These are phyloP conservation scores for Rhopilema esculentum DNA, from an alignment of 30 jellyfish, hydroid and myxozoan species.

Conservation along the genomic window DNA sequence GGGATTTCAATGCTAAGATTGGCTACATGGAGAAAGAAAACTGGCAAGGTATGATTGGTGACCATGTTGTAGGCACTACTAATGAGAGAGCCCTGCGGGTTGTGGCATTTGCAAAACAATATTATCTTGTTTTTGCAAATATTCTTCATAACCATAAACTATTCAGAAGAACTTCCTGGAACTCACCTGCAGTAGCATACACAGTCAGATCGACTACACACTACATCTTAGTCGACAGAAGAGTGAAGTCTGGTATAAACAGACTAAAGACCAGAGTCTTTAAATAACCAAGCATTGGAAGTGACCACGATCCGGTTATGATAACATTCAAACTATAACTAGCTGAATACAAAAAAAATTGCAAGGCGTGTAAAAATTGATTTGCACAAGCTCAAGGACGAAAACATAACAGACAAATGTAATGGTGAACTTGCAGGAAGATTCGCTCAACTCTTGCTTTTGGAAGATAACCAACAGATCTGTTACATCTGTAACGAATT, in stretches of 20 bases:
- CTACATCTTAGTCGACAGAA: slow-evolving; percentile 10
- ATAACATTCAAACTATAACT: slow-evolving; percentile 25
- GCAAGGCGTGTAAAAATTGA: slow-evolving; percentile 14
- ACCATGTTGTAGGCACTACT: slow-evolving; percentile 4
- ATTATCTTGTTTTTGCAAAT: background rate
- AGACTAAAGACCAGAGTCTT: slow-evolving; percentile 42
- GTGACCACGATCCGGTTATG: slow-evolving; percentile 53
- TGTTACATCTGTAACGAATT: no score
- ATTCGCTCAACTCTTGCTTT: slow-evolving; percentile 16
- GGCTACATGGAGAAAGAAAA: slow-evolving; percentile 30
- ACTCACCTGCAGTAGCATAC: slow-evolving; percentile 38
- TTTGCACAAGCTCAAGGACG: slow-evolving; percentile 34
- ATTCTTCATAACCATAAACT: slow-evolving; percentile 19
- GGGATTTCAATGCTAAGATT: slow-evolving; percentile 55
- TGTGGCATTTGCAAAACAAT: slow-evolving; percentile 14
- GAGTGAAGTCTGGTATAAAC: slow-evolving; percentile 9
- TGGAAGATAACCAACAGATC: slow-evolving; percentile 17
- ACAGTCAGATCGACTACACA: slow-evolving; percentile 43
- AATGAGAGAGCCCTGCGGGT: slow-evolving; percentile 32
- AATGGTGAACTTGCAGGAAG: slow-evolving; percentile 33
- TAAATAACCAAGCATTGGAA: slow-evolving; percentile 44
- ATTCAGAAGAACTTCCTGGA: slow-evolving; percentile 37
- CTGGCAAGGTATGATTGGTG: slow-evolving; percentile 38
- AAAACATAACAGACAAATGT: background rate
- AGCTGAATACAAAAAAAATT: background rate